Evolutionary conservation across 1,140 invertebrate species (phyloP), one percentile per base, ranked within the genome.

Genomic region (Melitaea cinxia): DNA sequence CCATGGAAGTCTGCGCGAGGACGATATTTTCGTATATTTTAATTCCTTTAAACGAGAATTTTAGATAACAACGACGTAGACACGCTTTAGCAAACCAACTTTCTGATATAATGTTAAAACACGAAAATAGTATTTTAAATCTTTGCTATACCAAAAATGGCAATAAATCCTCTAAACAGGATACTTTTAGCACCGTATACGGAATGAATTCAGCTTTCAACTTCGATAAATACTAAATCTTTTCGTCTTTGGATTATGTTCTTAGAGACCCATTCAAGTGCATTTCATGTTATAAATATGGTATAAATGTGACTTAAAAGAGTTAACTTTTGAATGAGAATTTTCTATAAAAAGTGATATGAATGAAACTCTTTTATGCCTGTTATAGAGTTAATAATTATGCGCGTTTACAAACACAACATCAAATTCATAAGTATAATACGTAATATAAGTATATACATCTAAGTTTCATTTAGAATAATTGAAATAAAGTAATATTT

Each of bases 131-230:
- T 65, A n/a, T n/a, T n/a, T n/a, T n/a, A 69, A 61, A 47, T 61
- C 50, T 67, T 57, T 60, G 60, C 61, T 63, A 73, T 70, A 70
- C 71, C 60, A 64, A 59, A 64, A 64, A 33, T 60, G 45, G 71
- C 62, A 60, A 69, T 73, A 70, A 70, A 70, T 73, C 56, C 60
- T 60, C 62, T 52, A n/a, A 23, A 28, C 50, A 57, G 67, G 67
- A 73, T 70, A 70, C 64, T 65, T 64, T 69, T 70, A 53, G 30
- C 50, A 35, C 53, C 57, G 60, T 67, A 66, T 65, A 73, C 52
- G 71, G 71, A 59, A 52, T 50, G 64, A 64, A 65, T 66, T 63
- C 49, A 53, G 19, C 47, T 54, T 45, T 54, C 39, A 24, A 66
- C 57, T 50, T 61, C 65, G 53, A 61, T 61, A 60, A 60, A 60